Base-by-base conservation (phyloP, 2,113 vertebrate genomes). In the Gyps fulvus region DNA sequence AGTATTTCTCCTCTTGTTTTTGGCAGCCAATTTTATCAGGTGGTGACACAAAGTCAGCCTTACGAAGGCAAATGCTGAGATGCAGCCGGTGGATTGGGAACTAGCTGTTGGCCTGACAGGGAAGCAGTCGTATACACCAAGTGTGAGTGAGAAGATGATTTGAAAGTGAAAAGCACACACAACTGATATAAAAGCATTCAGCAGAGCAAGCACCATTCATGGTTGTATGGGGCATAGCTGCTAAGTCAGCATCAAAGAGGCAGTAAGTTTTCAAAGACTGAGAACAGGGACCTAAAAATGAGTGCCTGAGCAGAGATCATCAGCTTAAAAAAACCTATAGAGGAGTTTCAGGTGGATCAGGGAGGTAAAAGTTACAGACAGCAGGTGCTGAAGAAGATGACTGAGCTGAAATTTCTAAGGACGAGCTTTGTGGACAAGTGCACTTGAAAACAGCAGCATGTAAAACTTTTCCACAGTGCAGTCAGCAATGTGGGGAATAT, bases 381-480 rank as follows among this genome's bases (percentile, higher is more conserved):
- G 62, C 14, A 71, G 36, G 8, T 87, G 43, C 38, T 79, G 58
- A 73, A 80, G 79, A 43, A 42, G 29, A 13, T 38, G 43, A 49
- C 31, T 40, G 36, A 54, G 47, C 47, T 95, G 69, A 55, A 89
- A 82, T 82, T 13, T 82, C 20, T 21, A 47, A 42, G 43, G 45
- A 61, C 0, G 0, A 54, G 22, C 52, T 91, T 52, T 40, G 25
- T 54, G 73, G 16, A n/a, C 80, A 43, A 40, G 3, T 5, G 10
- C 22, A 8, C 23, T 72, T 1, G 2, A 38, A 76, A 88, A 0
- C 45, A 83, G 47, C 43, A 50, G n/a, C 1, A 0, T 19, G 26
- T 57, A 31, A 67, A 74, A 58, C 34, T 65, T 87, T 87, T 43
- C 21, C 54, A 40, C 34, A 22, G 27, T 12, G 52, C 31, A 40